phyloP scores from a whole-genome alignment of 2,888 invertebrate genomes.

The Acanthosoma haemorrhoidale region DNA sequence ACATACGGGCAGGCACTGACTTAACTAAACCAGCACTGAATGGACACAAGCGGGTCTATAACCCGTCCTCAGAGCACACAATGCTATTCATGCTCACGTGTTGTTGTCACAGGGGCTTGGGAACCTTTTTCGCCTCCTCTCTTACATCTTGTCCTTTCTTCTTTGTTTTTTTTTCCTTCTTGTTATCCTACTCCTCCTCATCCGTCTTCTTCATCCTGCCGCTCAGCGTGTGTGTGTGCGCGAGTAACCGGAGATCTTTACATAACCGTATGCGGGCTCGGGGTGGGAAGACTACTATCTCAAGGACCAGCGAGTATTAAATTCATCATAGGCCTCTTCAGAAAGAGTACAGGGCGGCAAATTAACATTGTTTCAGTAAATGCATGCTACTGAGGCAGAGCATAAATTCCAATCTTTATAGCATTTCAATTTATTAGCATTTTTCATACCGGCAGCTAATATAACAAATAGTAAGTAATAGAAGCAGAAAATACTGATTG shows the following conservation, averaged over 20 bases:
- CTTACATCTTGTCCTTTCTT: not conserved
- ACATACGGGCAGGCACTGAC: too few relatives aligned
- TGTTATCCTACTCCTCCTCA: not conserved
- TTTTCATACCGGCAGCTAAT: too few relatives aligned
- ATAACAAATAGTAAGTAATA: too few relatives aligned
- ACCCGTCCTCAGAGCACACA: not conserved
- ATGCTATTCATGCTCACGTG: not conserved
- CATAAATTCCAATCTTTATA: too few relatives aligned
- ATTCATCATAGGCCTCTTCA: too few relatives aligned
- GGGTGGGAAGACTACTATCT: not conserved
- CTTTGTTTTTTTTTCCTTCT: not conserved
- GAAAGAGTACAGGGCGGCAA: too few relatives aligned
- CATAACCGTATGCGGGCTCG: not conserved
- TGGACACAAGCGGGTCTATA: not conserved
- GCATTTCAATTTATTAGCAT: too few relatives aligned
- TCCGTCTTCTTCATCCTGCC: not conserved
- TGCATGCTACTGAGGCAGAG: too few relatives aligned
- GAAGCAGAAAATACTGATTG: too few relatives aligned
- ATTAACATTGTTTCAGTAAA: too few relatives aligned
- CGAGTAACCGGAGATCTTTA: conserved; percentile 1
- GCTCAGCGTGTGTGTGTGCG: too few relatives aligned
- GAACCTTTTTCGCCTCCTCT: not conserved
- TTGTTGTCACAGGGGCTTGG: not conserved
- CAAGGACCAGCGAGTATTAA: not conserved
- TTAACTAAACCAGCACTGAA: too few relatives aligned